Conservation (phyloP, 1,140 invertebrate genomes). For the Trachelipus rathkii region DNA sequence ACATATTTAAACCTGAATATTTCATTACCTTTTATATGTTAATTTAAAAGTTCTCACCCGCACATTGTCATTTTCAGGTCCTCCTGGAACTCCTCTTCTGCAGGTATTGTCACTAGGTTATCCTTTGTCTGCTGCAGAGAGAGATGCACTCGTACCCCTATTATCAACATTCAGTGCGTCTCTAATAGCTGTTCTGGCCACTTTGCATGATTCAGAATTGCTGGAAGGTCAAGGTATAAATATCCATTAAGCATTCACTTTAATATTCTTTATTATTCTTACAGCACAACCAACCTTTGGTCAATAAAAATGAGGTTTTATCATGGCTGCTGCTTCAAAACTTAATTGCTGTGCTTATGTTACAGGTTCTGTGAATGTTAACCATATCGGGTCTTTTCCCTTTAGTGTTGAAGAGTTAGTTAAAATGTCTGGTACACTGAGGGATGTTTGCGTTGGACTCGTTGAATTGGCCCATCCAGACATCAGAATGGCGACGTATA, state of each 20-base stretch:
- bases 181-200: constrained; percentile 74
- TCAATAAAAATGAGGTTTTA: no score
- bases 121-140: constrained; percentile 61
- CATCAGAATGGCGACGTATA: constrained; percentile 56
- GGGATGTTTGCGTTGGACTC: constrained; percentile 77
- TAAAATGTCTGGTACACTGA: constrained; percentile 52
- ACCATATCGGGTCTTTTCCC: constrained; percentile 50
- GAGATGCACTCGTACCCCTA: constrained; percentile 68
- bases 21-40: constrained; percentile 22
- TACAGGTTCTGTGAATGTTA: neutral
- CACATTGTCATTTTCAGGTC: constrained; percentile 46
- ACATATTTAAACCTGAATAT: constrained; percentile 16
- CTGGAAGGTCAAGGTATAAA: constrained; percentile 48
- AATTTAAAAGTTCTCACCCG: neutral
- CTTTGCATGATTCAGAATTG: constrained; percentile 84
- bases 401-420: constrained; percentile 54
- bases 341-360: no score
- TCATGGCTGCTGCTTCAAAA: no score
- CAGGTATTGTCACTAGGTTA: constrained; percentile 66
- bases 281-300: no score
- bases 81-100: constrained; percentile 58
- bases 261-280: no score
- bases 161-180: constrained; percentile 80
- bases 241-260: no score
- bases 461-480: constrained; percentile 88